Conservation (phyloP, 1,140 invertebrate genomes). For the Elymnias hypermnestra region DNA sequence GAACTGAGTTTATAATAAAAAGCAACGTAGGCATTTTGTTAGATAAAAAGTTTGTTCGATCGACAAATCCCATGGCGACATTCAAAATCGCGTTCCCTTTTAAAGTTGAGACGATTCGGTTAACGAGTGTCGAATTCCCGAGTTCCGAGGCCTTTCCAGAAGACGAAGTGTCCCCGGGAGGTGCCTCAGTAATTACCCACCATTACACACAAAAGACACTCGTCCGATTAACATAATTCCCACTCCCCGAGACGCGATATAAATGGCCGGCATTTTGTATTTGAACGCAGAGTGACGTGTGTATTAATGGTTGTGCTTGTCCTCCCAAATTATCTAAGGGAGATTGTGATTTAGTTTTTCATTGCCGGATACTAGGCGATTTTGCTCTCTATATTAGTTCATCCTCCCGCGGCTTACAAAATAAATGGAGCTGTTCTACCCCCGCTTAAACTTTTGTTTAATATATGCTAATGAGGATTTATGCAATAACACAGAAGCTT, state of each 20-base stretch:
- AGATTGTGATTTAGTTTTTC: slow-evolving; percentile 62
- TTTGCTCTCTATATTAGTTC: slow-evolving; percentile 23
- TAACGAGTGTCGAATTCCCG: slow-evolving; percentile 72
- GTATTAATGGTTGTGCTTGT: slow-evolving; percentile 73
- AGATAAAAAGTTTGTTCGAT: slow-evolving; percentile 7
- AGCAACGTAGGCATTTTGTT: too few relatives aligned
- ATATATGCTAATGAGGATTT: slow-evolving; percentile 36
- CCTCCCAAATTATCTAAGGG: slow-evolving; percentile 59
- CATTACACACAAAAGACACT: slow-evolving; percentile 74
- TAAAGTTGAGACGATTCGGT: slow-evolving; percentile 70
- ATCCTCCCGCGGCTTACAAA: slow-evolving; percentile 21
- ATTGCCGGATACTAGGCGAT: slow-evolving; percentile 39
- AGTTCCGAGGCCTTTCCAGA: slow-evolving; percentile 33
- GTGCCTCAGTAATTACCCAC: slow-evolving; percentile 66
- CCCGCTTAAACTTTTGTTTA: slow-evolving; percentile 35
- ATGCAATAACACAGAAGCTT: slow-evolving; percentile 25
- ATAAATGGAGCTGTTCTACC: slow-evolving; percentile 40
- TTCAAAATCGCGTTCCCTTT: slow-evolving; percentile 68
- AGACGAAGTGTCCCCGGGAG: slow-evolving; percentile 62
- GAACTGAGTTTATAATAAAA: too few relatives aligned
- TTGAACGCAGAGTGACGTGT: slow-evolving; percentile 67
- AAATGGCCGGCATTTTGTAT: slow-evolving; percentile 72
- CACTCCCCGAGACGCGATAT: slow-evolving; percentile 59
- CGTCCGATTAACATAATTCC: slow-evolving; percentile 73
- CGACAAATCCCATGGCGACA: slow-evolving; percentile 48